phyloP scores from a whole-genome alignment of 2,888 invertebrate genomes.

The Lydus trimaculatus region DNA sequence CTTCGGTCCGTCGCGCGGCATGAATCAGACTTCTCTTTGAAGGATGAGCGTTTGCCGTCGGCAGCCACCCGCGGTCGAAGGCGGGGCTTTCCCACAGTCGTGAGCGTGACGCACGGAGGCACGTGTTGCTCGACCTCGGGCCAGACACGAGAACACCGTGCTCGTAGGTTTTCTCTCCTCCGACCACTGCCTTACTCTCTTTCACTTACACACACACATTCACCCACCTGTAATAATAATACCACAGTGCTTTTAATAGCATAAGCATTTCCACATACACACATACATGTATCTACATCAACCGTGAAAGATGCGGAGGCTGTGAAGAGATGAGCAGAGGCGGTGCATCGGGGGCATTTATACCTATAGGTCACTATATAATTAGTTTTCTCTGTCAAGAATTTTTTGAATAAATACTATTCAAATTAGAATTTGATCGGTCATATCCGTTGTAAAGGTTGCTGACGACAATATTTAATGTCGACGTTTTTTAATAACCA shows the following conservation, averaged over 20 bases:
- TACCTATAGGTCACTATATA: background rate
- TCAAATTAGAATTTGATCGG: background rate
- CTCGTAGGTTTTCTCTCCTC: slow-evolving; percentile 31
- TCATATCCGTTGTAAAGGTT: background rate
- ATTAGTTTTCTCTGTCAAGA: background rate
- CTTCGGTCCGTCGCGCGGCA: slow-evolving; percentile 24
- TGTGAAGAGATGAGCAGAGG: background rate
- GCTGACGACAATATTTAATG: background rate
- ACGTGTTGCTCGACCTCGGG: slow-evolving; percentile 62
- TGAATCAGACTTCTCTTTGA: slow-evolving; percentile 33
- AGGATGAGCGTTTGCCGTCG: slow-evolving; percentile 32
- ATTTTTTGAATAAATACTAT: background rate
- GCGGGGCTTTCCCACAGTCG: slow-evolving; percentile 60
- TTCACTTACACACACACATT: background rate
- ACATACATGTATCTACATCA: background rate
- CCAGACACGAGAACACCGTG: slow-evolving; percentile 36
- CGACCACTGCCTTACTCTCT: slow-evolving; percentile 25
- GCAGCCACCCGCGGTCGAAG: slow-evolving; percentile 54
- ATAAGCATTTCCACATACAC: slow-evolving; percentile 4
- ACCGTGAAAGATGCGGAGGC: slow-evolving; percentile 8
- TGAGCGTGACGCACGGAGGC: slow-evolving; percentile 58
- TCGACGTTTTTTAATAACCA: background rate
- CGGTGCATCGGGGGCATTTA: background rate
- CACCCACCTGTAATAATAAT: slow-evolving; percentile 6
- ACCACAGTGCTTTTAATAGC: background rate